A percentile compares a stretch with the other conserved stretches of the same genome.
Conservation (phyloP, 2,888 invertebrate genomes). For the Psococerastis gibbosa region DNA sequence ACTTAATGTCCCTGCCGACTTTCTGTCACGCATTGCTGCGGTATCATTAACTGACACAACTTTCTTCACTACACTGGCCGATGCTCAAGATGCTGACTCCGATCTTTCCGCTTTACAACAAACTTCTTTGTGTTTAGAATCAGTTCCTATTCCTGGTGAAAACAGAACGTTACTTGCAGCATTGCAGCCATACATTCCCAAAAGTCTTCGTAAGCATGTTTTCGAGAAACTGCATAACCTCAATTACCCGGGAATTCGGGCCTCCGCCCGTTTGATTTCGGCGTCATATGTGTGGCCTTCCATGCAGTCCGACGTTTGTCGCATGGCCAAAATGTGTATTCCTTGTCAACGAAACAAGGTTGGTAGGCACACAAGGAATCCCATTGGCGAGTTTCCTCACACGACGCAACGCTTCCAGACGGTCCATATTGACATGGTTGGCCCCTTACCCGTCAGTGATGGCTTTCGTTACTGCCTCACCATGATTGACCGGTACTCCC, state of each 20-base stretch:
- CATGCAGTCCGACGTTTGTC: slow-evolving; percentile 15
- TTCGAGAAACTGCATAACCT: neutral
- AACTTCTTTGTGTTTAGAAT: no score
- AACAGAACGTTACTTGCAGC: neutral
- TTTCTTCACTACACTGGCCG: no score
- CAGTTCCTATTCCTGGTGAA: no score
- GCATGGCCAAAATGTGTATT: slow-evolving; percentile 21
- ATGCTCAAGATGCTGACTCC: no score
- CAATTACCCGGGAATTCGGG: neutral
- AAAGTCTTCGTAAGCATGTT: neutral
- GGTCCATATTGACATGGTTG: slow-evolving; percentile 26
- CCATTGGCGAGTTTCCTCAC: slow-evolving; percentile 13
- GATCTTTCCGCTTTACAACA: no score
- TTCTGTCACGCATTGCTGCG: no score
- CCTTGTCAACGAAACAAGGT: slow-evolving; percentile 22
- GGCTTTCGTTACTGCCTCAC: slow-evolving; percentile 23
- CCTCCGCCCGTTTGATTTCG: neutral
- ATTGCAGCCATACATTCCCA: neutral
- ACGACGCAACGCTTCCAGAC: slow-evolving; percentile 21
- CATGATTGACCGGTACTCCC: slow-evolving; percentile 21
- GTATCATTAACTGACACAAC: no score
- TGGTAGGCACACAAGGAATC: slow-evolving; percentile 18
- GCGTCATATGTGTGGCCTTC: neutral
- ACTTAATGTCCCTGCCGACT: no score
- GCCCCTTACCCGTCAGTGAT: slow-evolving; percentile 22